Percentiles rank a stretch among this genome's conserved stretches.
These are phyloP conservation scores for Xiphydria camelus DNA, from an alignment of 2,888 invertebrate species.

Conservation along the genomic window DNA sequence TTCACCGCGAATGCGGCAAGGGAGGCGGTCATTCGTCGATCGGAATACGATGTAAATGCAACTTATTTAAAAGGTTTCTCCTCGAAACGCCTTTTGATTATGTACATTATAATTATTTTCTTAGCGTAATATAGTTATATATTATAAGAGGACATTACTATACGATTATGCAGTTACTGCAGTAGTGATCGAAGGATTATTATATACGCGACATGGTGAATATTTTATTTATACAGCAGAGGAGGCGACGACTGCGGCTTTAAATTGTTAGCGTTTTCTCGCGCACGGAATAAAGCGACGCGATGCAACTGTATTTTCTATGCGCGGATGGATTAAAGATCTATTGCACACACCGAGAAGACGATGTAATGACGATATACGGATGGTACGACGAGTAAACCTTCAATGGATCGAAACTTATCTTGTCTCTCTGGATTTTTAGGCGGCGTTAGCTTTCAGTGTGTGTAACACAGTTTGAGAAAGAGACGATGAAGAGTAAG, in stretches of 20 bases:
- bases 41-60: slow-evolving; percentile 51
- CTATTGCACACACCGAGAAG: neutral
- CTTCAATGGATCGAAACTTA: slow-evolving; percentile 28
- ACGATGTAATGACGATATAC: neutral
- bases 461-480: slow-evolving; percentile 39
- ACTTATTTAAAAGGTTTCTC: slow-evolving; percentile 51
- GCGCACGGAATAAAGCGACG: slow-evolving; percentile 6
- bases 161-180: slow-evolving; percentile 39
- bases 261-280: slow-evolving; percentile 28
- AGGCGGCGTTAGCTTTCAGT: slow-evolving; percentile 48
- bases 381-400: neutral
- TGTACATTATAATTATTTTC: slow-evolving; percentile 56
- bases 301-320: slow-evolving; percentile 1
- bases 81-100: slow-evolving; percentile 53
- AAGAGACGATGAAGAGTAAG: slow-evolving; percentile 22
- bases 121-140: slow-evolving; percentile 31
- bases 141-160: slow-evolving; percentile 18
- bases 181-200: too few relatives aligned
- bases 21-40: slow-evolving; percentile 26
- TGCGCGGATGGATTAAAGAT: neutral
- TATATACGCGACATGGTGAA: slow-evolving; percentile 35
- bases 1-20: slow-evolving; percentile 6
- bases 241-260: slow-evolving; percentile 31
- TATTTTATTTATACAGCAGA: slow-evolving; percentile 42
- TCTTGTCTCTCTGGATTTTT: too few relatives aligned